These are phyloP conservation scores for Tetrax tetrax DNA, from an alignment of 2,113 vertebrate genomes.

Conservation along the genomic window DNA sequence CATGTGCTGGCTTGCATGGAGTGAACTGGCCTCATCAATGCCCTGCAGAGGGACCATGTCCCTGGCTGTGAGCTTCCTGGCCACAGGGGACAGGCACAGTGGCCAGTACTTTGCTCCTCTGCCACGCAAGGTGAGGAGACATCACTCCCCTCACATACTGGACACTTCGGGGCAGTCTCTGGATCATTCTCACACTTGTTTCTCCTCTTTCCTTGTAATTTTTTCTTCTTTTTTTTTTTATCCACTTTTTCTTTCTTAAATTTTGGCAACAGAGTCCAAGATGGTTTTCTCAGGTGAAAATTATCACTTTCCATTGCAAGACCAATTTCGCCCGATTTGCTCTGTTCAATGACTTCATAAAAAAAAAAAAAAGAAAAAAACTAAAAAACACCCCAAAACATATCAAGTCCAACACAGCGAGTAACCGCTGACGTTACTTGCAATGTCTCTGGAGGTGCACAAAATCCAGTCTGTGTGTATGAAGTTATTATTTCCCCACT, in stretches of 20 bases:
- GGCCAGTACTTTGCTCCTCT: not conserved
- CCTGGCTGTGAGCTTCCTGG: not conserved
- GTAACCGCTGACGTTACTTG: not conserved
- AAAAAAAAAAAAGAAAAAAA: not conserved
- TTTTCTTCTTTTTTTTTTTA: not conserved
- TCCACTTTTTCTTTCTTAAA: not conserved
- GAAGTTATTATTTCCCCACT: not conserved
- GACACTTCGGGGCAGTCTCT: not conserved
- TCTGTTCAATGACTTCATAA: not conserved
- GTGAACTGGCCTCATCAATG: not conserved
- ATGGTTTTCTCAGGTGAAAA: not conserved
- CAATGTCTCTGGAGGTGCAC: not conserved
- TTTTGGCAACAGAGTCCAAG: not conserved
- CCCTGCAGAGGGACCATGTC: not conserved
- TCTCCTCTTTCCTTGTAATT: not conserved
- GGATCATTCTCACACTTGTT: not conserved
- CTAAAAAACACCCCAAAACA: not conserved
- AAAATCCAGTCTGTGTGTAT: not conserved
- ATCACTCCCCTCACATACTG: not conserved
- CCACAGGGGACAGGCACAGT: rapidly evolving
- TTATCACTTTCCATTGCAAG: not conserved
- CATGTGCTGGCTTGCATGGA: not conserved
- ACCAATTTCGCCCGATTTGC: not conserved
- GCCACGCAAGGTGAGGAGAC: rapidly evolving
- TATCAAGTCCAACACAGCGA: not conserved